Evolutionary conservation across 1,140 invertebrate genomes (phyloP).

Genomic region (Sycophila sp.): DNA sequence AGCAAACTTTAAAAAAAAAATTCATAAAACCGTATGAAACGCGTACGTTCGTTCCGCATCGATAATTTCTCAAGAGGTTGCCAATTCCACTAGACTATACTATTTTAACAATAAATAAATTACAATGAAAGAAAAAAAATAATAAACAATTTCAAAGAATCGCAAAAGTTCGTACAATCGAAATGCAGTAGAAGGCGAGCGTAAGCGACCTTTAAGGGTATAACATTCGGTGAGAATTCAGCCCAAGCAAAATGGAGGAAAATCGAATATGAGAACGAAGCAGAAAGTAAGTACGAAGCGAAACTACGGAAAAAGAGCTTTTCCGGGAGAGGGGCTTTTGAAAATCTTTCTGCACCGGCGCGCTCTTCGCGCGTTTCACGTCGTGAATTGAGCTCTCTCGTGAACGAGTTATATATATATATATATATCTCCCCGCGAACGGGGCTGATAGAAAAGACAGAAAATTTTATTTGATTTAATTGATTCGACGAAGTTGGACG

Average conservation of each 20-base stretch:
- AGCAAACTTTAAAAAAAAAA: too few species aligned
- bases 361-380: not conserved
- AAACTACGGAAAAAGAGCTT: constrained; percentile 2
- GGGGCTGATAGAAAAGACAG: not conserved
- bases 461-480: too few species aligned
- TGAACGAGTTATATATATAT: too few species aligned
- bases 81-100: too few species aligned
- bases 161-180: too few species aligned
- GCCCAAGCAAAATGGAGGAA: not conserved
- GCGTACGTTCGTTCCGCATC: too few species aligned
- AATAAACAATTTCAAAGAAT: too few species aligned
- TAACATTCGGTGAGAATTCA: not conserved
- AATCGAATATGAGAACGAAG: not conserved
- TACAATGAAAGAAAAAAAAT: too few species aligned
- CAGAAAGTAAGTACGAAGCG: not conserved
- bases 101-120: too few species aligned
- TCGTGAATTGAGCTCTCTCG: not conserved
- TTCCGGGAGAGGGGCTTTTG: not conserved
- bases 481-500: not conserved
- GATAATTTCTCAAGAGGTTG: too few species aligned
- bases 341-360: constrained; percentile 3
- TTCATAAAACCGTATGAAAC: too few species aligned
- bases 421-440: not conserved
- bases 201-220: not conserved
- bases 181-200: not conserved